Conservation (phyloP, 2,888 invertebrate genomes). For the Pedicia rivosa region DNA sequence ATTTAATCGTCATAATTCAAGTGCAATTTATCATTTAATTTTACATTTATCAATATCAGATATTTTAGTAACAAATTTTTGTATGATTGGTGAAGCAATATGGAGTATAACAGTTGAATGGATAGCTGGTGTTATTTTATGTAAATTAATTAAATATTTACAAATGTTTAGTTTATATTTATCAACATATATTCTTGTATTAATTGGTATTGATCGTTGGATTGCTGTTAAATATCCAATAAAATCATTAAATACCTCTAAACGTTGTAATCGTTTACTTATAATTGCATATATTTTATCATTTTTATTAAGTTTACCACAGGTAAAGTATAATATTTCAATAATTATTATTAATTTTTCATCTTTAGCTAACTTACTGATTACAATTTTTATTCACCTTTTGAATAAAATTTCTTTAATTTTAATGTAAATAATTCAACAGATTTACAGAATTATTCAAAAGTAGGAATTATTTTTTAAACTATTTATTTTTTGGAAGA, state of each 20-base stretch:
- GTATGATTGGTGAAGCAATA: constrained; percentile 62
- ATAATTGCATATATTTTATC: constrained; percentile 56
- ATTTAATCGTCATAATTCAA: constrained; percentile 44
- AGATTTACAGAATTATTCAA: no score
- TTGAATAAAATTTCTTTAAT: no score
- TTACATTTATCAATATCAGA: constrained; percentile 72
- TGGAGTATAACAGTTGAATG: constrained; percentile 72
- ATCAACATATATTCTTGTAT: constrained; percentile 66
- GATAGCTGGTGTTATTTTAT: constrained; percentile 59
- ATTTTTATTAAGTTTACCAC: constrained; percentile 58
- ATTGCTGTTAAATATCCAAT: constrained; percentile 68
- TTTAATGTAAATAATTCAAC: no score
- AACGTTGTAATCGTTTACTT: constrained; percentile 50
- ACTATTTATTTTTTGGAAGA: no score
- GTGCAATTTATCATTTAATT: constrained; percentile 59
- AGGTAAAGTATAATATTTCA: constrained; percentile 40
- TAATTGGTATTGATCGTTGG: constrained; percentile 70
- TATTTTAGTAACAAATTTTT: constrained; percentile 63
- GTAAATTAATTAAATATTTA: constrained; percentile 64
- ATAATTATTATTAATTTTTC: not conserved
- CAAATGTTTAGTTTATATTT: constrained; percentile 71
- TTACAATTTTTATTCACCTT: no score
- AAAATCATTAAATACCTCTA: constrained; percentile 47
- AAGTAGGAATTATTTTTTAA: no score
- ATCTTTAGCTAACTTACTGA: not conserved